Evolutionary conservation across 2,113 vertebrate genomes (phyloP).

Genomic region (Dipodomys spectabilis): DNA sequence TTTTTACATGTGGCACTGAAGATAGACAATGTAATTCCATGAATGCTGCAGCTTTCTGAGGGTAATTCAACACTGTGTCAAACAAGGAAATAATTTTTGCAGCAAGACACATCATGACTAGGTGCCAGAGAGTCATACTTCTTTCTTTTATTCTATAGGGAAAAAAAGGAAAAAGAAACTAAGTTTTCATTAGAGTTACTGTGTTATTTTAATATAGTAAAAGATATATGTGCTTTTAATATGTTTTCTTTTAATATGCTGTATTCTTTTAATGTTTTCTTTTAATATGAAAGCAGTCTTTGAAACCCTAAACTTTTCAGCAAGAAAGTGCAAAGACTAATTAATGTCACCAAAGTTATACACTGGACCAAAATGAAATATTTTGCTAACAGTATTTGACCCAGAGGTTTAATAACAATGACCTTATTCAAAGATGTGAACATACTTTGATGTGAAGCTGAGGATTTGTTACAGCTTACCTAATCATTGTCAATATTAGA

Average conservation of each 20-base stretch:
- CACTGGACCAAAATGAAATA: slow-evolving; percentile 31
- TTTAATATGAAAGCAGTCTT: slow-evolving; percentile 37
- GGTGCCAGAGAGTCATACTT: neutral
- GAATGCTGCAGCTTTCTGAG: neutral
- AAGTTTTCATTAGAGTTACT: neutral
- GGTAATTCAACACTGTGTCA: neutral
- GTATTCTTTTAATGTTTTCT: slow-evolving; percentile 27
- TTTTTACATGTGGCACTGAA: neutral
- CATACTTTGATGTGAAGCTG: no score
- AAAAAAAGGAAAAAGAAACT: neutral
- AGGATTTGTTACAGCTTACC: neutral
- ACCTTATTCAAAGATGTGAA: neutral
- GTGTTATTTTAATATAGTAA: neutral
- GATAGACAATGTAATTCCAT: neutral
- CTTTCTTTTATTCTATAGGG: neutral
- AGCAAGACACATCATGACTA: neutral
- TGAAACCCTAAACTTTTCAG: neutral
- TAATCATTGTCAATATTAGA: neutral
- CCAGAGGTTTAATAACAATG: neutral
- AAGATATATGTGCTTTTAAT: neutral
- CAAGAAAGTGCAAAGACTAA: slow-evolving; percentile 16
- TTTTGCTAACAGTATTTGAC: neutral
- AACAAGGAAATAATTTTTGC: neutral
- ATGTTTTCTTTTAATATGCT: slow-evolving; percentile 41
- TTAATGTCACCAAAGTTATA: slow-evolving; percentile 21